phyloP scores from a whole-genome alignment of 2,113 vertebrate species.

The Cyanoramphus novaezelandiae region DNA sequence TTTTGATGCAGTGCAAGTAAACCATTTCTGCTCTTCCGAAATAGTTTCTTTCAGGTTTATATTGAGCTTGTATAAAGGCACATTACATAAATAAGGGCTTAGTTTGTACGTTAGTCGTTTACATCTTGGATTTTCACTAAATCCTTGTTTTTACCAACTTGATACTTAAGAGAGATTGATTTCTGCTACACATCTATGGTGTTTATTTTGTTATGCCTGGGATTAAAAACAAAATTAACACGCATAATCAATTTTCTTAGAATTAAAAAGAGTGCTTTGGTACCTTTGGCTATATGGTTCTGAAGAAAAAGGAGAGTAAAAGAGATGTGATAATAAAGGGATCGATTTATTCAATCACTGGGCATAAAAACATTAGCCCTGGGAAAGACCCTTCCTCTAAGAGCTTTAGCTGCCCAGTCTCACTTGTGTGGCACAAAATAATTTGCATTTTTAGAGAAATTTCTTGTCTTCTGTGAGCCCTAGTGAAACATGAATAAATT shows the following conservation, averaged over 20 bases:
- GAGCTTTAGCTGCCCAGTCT: constrained; percentile 71
- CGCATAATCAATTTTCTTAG: constrained; percentile 73
- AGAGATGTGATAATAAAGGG: constrained; percentile 72
- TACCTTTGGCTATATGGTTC: constrained; percentile 47
- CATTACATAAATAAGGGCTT: constrained; percentile 78
- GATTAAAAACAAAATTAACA: constrained; percentile 81
- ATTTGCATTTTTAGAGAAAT: constrained; percentile 86
- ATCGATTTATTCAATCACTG: constrained; percentile 78
- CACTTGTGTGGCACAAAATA: constrained; percentile 66
- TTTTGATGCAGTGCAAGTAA: constrained; percentile 71
- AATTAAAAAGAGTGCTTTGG: constrained; percentile 49
- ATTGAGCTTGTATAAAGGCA: constrained; percentile 55
- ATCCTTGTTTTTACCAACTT: constrained; percentile 76
- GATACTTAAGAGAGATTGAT: constrained; percentile 76
- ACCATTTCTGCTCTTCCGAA: constrained; percentile 67
- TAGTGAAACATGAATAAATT: constrained; percentile 80
- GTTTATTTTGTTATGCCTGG: constrained; percentile 76
- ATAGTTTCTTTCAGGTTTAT: constrained; percentile 70
- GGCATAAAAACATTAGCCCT: constrained; percentile 75
- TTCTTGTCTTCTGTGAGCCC: constrained; percentile 71
- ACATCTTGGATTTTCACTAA: constrained; percentile 74
- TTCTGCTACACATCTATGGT: constrained; percentile 64
- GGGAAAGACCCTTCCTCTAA: constrained; percentile 73
- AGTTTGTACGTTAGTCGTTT: constrained; percentile 72
- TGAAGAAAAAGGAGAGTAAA: constrained; percentile 49